These are phyloP conservation scores for Sebastes vulpes DNA, from an alignment of 2,797 vertebrate species.

Conservation along the genomic window DNA sequence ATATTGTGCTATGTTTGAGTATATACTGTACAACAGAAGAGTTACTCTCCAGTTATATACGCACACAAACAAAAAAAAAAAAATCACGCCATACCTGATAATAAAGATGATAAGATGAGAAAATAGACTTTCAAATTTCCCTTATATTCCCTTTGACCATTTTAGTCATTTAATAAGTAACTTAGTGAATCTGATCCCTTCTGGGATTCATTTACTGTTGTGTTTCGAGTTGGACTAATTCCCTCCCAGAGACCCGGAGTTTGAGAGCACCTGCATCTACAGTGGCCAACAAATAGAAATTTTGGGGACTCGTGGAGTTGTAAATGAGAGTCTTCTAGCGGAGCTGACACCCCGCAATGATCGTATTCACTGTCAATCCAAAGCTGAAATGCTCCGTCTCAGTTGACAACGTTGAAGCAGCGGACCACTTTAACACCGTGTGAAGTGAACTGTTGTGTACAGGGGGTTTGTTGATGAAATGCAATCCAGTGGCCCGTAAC, in stretches of 20 bases:
- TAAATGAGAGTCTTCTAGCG: neutral
- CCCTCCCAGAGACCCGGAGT: neutral
- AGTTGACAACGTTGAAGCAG: neutral
- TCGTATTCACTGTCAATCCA: too few species aligned
- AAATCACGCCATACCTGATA: neutral
- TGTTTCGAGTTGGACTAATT: neutral
- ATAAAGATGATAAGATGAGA: neutral
- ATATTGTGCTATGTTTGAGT: neutral
- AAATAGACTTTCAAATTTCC: neutral
- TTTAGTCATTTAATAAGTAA: neutral
- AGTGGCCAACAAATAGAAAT: neutral
- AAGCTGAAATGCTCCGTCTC: neutral
- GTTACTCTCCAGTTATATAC: neutral
- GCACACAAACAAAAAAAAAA: neutral
- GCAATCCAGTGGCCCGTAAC: neutral
- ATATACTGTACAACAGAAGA: neutral
- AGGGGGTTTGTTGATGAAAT: neutral
- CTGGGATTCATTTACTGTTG: neutral
- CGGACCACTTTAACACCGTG: neutral
- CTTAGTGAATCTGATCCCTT: neutral
- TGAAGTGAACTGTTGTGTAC: neutral
- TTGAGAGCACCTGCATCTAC: neutral
- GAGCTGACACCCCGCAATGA: fast-evolving
- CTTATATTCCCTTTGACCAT: neutral
- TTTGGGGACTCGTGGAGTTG: fast-evolving